Conservation (phyloP, 2,113 vertebrate species). For the Siniperca chuatsi region DNA sequence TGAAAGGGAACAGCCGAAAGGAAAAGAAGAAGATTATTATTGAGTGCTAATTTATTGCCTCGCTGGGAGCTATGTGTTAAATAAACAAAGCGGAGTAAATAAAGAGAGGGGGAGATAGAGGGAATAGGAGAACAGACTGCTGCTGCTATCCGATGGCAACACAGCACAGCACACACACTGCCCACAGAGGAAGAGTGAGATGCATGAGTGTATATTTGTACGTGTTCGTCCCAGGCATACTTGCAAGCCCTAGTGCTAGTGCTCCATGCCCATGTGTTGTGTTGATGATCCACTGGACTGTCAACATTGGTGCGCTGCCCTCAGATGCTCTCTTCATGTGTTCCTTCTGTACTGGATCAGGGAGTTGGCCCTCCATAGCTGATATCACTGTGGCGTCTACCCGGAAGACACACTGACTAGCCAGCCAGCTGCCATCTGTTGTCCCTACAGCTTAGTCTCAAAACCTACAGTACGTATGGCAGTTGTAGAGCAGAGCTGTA, state of each 20-base stretch:
- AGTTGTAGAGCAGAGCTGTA: slow-evolving; percentile 2
- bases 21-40: slow-evolving; percentile 70
- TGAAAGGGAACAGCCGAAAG: too few species aligned
- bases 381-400: slow-evolving; percentile 39
- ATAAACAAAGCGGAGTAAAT: slow-evolving; percentile 82
- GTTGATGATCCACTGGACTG: slow-evolving; percentile 53
- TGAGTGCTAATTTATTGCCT: slow-evolving; percentile 84
- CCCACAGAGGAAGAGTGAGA: slow-evolving; percentile 59
- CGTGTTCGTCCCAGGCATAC: slow-evolving; percentile 42
- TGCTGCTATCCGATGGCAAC: slow-evolving; percentile 76
- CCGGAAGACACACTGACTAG: slow-evolving; percentile 34
- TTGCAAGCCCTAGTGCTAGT: slow-evolving; percentile 40
- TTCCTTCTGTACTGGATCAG: slow-evolving; percentile 52
- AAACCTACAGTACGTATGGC: slow-evolving; percentile 16
- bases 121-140: slow-evolving; percentile 59
- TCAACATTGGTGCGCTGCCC: slow-evolving; percentile 49
- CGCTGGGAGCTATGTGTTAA: slow-evolving; percentile 82
- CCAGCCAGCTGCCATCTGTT: slow-evolving; percentile 66
- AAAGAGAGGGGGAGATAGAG: slow-evolving; percentile 53
- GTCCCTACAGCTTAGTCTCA: slow-evolving; percentile 38
- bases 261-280: slow-evolving; percentile 42
- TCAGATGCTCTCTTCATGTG: slow-evolving; percentile 57
- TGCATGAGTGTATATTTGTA: slow-evolving; percentile 54
- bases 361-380: slow-evolving; percentile 40
- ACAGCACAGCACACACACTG: slow-evolving; percentile 50